A percentile compares a stretch with the other conserved stretches of the same genome.
phyloP scores from a whole-genome alignment of 2,113 vertebrate species.

The Orthochromis indermauri region DNA sequence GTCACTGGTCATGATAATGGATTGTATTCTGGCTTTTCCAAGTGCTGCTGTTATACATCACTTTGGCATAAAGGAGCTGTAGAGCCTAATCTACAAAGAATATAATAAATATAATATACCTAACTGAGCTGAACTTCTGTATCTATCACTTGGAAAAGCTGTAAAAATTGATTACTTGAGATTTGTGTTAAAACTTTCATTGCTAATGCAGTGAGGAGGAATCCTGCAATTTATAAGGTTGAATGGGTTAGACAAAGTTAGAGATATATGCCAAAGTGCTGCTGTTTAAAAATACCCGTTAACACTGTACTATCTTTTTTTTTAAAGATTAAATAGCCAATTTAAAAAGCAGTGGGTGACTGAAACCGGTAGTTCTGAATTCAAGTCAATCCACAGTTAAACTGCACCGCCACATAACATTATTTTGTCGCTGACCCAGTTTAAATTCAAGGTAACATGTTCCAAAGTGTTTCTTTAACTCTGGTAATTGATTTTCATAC shows the following conservation, averaged over 20 bases:
- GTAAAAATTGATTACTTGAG: background rate
- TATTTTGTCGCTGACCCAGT: background rate
- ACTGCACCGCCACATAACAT: accelerated
- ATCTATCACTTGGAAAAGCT: background rate
- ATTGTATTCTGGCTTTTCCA: constrained; percentile 2
- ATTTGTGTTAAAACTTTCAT: background rate
- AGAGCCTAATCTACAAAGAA: constrained; percentile 18
- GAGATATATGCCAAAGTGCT: background rate
- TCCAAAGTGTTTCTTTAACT: accelerated
- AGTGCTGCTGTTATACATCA: constrained; percentile 21
- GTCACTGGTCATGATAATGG: constrained; percentile 34
- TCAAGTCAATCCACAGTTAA: background rate
- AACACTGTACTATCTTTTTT: too few relatives aligned
- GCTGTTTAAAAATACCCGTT: background rate
- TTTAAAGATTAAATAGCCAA: background rate
- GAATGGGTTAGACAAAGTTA: background rate
- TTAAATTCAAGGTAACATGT: background rate
- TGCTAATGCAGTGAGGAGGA: background rate
- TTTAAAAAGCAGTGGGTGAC: background rate
- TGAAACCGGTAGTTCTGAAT: background rate
- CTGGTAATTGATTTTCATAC: background rate
- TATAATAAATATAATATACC: background rate
- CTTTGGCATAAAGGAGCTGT: background rate
- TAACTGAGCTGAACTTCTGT: background rate
- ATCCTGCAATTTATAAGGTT: background rate